Evolutionary conservation across 2,888 invertebrate genomes (phyloP), one percentile per base, ranked within the genome.

Genomic region (Hypomecis punctinalis): DNA sequence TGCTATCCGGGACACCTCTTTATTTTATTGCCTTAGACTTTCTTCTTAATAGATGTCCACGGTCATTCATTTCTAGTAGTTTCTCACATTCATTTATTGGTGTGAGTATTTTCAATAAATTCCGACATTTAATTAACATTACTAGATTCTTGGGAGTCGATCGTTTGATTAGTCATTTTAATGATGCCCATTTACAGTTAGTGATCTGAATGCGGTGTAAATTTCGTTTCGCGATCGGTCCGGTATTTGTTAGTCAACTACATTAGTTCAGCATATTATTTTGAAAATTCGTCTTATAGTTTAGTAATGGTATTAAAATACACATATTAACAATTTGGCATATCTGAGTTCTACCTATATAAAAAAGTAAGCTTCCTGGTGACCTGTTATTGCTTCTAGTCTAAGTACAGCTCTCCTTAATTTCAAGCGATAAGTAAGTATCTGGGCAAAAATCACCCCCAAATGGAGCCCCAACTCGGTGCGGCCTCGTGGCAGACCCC

Each of bases 161-260:
- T 85, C 85, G 85, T 88, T 89, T 89, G 88, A 88, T 89, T 88
- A 87, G 88, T 88, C 82, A 88, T 87, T 88, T 88, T 87, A 87
- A 88, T 87, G 84, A 85, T 84, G 79, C 78, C 77, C 83, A 84
- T 85, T 89, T 89, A 90, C 89, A 85, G 88, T 88, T 90, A 88
- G 81, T 80, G 84, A 85, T 87, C 84, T 84, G 84, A 87, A 86
- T 86, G 84, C 80, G 80, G 84, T 83, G 84, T 87, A 86, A 85
- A 88, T 85, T 85, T 84, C 79, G 82, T 85, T 85, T 82, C 79
- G 83, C 83, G 80, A 83, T 84, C 78, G 81, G 79, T 79, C 35
- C 42, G 61, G 65, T 52, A 61, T 61, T 46, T 48, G 59, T 54
- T 55, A 54, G 58, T 39, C 58, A 55, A 39, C 43, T 52, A 52